Evolutionary conservation across 2,888 invertebrate species (phyloP), one percentile per base, ranked within the genome.

Genomic region (Apoderus coryli): DNA sequence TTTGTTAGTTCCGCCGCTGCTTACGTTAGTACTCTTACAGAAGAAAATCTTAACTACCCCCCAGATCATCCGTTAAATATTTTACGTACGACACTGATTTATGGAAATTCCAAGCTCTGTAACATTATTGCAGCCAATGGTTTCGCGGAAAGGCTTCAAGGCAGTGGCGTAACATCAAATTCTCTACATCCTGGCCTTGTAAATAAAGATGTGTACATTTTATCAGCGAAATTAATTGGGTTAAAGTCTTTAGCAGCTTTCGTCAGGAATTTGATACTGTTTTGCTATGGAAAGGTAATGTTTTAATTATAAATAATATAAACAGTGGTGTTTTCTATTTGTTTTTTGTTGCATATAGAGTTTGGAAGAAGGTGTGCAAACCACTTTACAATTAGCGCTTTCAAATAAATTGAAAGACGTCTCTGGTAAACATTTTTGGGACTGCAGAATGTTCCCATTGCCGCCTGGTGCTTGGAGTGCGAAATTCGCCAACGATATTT

Each of bases 291-390:
- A 38, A 50, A 50, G 44, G 50, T 50, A 33, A 41, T 28, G 16
- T 16, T 27, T 10, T 25, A 9, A 10, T 10, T n/a, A n/a, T n/a
- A n/a, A n/a, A n/a, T n/a, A n/a, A n/a, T n/a, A n/a, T n/a, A 13
- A n/a, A 29, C 11, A 4, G 7, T 29, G 2, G 23, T 12, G 22
- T 10, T 11, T 19, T 10, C 10, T 5, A n/a, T 24, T 10, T 24
- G 27, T 32, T 27, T 13, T 31, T 24, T 29, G 4, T 25, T 28
- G 25, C 33, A 79, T 76, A 48, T 77, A 84, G 61, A 76, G 70
- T 1, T 67, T 76, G 0, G 65, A 67, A 39, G 75, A 85, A 52
- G 88, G 86, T 3, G 80, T 81, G 3, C 85, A 85, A 54, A 86
- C 86, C 0, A 63, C 73, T 1, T 69, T 86, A 11, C 72, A 80